A percentile compares a stretch with the other conserved stretches of the same genome.
phyloP scores from a whole-genome alignment of 2,888 invertebrate species.

The Polydrusus pterygomalis region DNA sequence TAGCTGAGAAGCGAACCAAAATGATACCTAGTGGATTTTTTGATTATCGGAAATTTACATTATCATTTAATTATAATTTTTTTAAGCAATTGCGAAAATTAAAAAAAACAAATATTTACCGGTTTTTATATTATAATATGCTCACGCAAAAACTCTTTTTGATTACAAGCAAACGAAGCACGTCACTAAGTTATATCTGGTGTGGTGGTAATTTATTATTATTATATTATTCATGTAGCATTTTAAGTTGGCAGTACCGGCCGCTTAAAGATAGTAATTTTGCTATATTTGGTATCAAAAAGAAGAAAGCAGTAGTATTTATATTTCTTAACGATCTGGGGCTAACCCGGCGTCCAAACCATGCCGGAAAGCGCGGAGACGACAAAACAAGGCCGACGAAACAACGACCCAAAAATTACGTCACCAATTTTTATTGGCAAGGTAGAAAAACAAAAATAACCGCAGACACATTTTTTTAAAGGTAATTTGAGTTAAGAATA shows the following conservation, averaged over 20 bases:
- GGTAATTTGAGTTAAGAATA: background rate
- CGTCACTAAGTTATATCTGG: constrained; percentile 7
- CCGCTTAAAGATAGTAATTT: background rate
- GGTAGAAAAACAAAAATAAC: background rate
- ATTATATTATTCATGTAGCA: constrained; percentile 6
- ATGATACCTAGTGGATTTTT: too few species aligned
- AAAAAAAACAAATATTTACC: too few species aligned
- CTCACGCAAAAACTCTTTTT: constrained; percentile 1
- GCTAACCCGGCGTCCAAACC: background rate
- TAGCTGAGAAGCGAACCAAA: too few species aligned
- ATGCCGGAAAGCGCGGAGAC: background rate
- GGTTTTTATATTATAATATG: too few species aligned
- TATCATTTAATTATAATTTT: too few species aligned
- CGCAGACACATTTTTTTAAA: background rate
- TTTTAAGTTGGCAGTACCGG: constrained; percentile 1
- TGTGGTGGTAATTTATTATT: too few species aligned
- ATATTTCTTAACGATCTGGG: background rate
- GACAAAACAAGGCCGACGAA: background rate
- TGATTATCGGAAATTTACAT: too few species aligned
- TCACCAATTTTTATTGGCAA: background rate
- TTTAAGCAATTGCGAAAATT: too few species aligned
- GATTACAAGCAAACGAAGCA: background rate
- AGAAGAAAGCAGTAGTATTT: too few species aligned
- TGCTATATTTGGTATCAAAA: too few species aligned
- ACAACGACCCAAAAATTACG: background rate